phyloP scores from a whole-genome alignment of 1,140 invertebrate species.

The Heliconius nattereri region DNA sequence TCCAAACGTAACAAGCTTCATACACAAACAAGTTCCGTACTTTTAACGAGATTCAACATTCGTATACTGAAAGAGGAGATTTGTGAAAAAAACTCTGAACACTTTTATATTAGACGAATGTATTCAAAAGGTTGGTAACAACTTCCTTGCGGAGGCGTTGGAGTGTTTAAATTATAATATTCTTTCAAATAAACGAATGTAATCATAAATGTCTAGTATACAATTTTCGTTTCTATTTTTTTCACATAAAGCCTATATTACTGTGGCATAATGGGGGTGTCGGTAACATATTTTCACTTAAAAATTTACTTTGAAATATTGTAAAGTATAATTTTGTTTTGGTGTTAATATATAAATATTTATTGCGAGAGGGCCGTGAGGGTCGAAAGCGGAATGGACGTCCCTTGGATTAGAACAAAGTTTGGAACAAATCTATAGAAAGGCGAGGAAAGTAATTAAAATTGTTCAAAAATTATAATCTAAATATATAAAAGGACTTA shows the following conservation, averaged over 20 bases:
- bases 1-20: background rate
- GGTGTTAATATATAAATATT: slow-evolving; percentile 2
- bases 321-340: slow-evolving; percentile 10
- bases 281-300: background rate
- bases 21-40: slow-evolving; percentile 6
- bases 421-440: background rate
- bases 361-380: background rate
- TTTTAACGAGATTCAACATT: slow-evolving; percentile 10
- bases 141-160: background rate
- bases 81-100: slow-evolving; percentile 1
- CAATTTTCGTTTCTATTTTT: background rate
- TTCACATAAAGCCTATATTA: background rate
- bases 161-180: slow-evolving; percentile 10
- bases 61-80: background rate
- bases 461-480: background rate
- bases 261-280: background rate
- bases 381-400: background rate
- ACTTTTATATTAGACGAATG: background rate
- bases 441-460: background rate
- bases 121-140: slow-evolving; percentile 11
- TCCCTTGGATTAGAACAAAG: background rate
- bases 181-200: slow-evolving; percentile 1
- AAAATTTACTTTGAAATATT: slow-evolving; percentile 8
- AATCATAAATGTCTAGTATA: background rate
- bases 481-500: no score